A percentile compares a stretch with the other conserved stretches of the same genome.
phyloP scores from a whole-genome alignment of 2,797 vertebrate genomes.

The Alosa sapidissima region DNA sequence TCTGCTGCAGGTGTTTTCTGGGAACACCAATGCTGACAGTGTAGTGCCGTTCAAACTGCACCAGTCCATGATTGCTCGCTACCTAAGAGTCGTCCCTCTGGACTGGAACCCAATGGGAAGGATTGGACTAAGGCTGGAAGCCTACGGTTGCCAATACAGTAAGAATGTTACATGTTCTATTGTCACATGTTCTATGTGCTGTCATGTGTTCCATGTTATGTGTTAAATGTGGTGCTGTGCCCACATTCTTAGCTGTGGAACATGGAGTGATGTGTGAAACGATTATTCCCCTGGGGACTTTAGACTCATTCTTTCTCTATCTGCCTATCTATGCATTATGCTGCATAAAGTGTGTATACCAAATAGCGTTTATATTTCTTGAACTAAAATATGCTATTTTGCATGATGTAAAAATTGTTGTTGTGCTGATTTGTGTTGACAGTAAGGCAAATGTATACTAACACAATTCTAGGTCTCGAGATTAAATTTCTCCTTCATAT shows the following conservation, averaged over 20 bases:
- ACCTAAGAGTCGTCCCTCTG: conserved; percentile 85
- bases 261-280: no score
- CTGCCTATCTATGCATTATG: not conserved
- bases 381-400: not conserved
- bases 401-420: not conserved
- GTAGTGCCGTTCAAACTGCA: conserved; percentile 88
- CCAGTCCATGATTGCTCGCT: conserved; percentile 83
- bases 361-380: not conserved
- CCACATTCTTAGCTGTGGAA: no score
- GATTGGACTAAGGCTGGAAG: conserved; percentile 89
- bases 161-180: conserved; percentile 61
- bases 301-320: no score
- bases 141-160: conserved; percentile 89
- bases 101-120: conserved; percentile 89
- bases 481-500: conserved; percentile 11
- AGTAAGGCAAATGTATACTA: not conserved
- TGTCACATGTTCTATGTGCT: no score
- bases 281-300: no score
- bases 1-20: conserved; percentile 81
- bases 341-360: not conserved
- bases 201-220: no score
- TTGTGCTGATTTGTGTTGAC: conserved; percentile 4
- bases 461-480: not conserved
- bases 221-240: no score
- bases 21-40: conserved; percentile 91